Conservation (phyloP, 2,797 vertebrate species). For the Meriones psammophilus region DNA sequence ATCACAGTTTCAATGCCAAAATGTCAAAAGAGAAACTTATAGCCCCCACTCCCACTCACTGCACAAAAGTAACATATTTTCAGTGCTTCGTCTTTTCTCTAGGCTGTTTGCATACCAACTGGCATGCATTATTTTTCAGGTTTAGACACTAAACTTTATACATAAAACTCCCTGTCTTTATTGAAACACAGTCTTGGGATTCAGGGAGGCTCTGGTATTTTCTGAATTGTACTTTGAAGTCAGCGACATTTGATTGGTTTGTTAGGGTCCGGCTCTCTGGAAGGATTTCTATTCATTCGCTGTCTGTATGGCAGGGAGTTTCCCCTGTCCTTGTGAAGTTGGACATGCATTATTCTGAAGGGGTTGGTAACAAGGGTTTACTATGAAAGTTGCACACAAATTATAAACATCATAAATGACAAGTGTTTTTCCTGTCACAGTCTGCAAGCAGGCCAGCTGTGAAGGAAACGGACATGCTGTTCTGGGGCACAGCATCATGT, state of each 20-base stretch:
- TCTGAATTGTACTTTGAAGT: slow-evolving; percentile 66
- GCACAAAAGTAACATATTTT: slow-evolving; percentile 45
- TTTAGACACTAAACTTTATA: slow-evolving; percentile 72
- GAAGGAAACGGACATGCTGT: slow-evolving; percentile 88
- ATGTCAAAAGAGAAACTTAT: not conserved
- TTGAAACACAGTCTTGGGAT: slow-evolving; percentile 58
- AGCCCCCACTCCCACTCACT: not conserved
- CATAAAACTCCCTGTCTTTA: slow-evolving; percentile 61
- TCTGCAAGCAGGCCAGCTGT: slow-evolving; percentile 86
- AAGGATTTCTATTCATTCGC: not conserved
- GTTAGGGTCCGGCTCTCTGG: slow-evolving; percentile 1
- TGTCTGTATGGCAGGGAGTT: not conserved
- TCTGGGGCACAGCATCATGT: slow-evolving; percentile 87
- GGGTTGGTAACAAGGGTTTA: slow-evolving; percentile 68
- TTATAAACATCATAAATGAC: slow-evolving; percentile 83
- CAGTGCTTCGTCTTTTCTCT: slow-evolving; percentile 39
- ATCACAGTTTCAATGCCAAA: not conserved
- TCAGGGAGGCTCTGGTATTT: slow-evolving; percentile 48
- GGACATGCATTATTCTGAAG: slow-evolving; percentile 41
- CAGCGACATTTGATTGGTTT: slow-evolving; percentile 42
- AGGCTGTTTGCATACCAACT: slow-evolving; percentile 49
- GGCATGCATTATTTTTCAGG: slow-evolving; percentile 22
- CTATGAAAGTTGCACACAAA: slow-evolving; percentile 63
- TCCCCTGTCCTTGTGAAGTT: not conserved
- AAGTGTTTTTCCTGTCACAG: slow-evolving; percentile 82